Conservation (phyloP, 1,140 invertebrate species). For the Triops cancriformis region DNA sequence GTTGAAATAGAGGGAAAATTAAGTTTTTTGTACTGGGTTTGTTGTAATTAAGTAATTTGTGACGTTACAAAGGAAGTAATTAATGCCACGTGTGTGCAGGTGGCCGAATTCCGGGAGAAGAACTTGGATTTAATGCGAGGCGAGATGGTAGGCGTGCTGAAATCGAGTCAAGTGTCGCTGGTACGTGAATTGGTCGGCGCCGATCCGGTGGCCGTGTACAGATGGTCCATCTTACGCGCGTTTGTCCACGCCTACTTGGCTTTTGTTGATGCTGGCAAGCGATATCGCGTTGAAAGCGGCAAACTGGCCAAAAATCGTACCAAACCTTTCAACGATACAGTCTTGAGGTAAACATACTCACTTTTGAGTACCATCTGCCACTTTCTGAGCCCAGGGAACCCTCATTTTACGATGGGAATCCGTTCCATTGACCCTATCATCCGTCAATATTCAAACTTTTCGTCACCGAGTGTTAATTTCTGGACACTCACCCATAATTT, state of each 20-base stretch:
- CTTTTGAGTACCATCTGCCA: background rate
- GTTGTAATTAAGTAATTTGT: too few relatives aligned
- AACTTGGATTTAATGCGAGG: conserved; percentile 90
- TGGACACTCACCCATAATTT: too few relatives aligned
- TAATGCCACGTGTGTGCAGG: conserved; percentile 44
- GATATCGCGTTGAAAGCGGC: conserved; percentile 56
- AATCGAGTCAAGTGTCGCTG: conserved; percentile 85
- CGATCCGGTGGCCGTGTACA: conserved; percentile 87
- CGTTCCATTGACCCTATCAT: too few relatives aligned
- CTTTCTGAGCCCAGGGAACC: too few relatives aligned
- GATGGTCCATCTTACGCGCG: conserved; percentile 86
- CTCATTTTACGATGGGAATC: too few relatives aligned
- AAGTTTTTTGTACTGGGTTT: too few relatives aligned
- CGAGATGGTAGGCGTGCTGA: conserved; percentile 85
- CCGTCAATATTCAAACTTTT: too few relatives aligned
- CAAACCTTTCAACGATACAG: background rate
- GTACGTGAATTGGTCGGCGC: conserved; percentile 86
- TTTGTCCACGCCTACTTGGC: conserved; percentile 87
- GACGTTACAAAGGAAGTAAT: background rate
- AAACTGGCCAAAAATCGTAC: conserved; percentile 24
- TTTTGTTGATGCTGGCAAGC: conserved; percentile 73
- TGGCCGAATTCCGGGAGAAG: conserved; percentile 86
- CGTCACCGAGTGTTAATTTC: too few relatives aligned
- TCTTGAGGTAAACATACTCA: background rate
- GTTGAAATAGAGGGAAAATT: too few relatives aligned